These are phyloP conservation scores for Nemurella pictetii DNA, from an alignment of 2,888 invertebrate species.

Conservation along the genomic window DNA sequence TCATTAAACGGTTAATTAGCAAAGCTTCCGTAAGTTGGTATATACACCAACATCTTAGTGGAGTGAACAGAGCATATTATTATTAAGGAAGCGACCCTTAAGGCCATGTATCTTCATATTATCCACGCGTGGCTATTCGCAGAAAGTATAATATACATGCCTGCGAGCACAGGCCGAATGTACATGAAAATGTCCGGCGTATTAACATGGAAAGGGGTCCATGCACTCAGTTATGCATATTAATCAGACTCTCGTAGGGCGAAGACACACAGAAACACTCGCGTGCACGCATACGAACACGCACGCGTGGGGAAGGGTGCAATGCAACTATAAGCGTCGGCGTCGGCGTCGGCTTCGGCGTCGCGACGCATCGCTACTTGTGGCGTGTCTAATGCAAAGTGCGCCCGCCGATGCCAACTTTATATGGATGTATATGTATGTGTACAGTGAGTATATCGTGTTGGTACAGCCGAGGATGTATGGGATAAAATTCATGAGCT, in stretches of 20 bases:
- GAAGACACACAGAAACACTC: not conserved
- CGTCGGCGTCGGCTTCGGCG: not conserved
- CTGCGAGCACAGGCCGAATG: not conserved
- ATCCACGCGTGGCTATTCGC: not conserved
- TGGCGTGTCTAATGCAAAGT: conserved; percentile 1
- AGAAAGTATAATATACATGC: not conserved
- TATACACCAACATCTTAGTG: not conserved
- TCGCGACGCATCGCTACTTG: conserved; percentile 9
- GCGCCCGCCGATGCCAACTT: not conserved
- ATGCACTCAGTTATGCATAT: not conserved
- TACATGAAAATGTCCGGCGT: not conserved
- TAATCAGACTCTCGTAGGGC: not conserved
- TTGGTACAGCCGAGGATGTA: not conserved
- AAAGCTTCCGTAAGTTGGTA: conserved; percentile 19
- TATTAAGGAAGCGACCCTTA: not conserved
- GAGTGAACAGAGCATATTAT: not conserved
- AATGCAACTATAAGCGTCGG: not conserved
- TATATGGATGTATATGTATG: not conserved
- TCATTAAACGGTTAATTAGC: conserved; percentile 27
- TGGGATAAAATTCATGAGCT: conserved; percentile 34
- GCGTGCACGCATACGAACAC: not conserved
- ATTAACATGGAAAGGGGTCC: not conserved
- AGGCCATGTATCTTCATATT: not conserved
- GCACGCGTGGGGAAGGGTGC: not conserved
- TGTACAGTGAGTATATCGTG: not conserved